Base-by-base conservation (phyloP, 2,113 vertebrate genomes). In the Potamarius usumacintae region DNA sequence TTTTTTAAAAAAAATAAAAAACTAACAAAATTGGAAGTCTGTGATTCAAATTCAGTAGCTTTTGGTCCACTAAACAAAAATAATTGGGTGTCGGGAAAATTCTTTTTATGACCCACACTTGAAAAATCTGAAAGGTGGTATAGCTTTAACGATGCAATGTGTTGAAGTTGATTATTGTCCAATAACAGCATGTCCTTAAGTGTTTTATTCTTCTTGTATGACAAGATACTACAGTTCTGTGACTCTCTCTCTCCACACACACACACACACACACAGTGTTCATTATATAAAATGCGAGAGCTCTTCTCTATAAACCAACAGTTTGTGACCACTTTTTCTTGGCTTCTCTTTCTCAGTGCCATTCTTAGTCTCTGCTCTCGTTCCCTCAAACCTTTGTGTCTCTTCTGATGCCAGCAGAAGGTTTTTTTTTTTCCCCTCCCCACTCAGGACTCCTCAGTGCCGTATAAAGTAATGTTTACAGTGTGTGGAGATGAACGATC, bases 401-500 rank as follows among this genome's bases (percentile, higher is more conserved):
- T 90, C 25, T 71, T 76, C 55, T 69, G 57, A 74, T 84, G 81
- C 84, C 85, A 92, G 87, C 79, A 77, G 87, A 86, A 88, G 90
- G 90, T 90, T 69, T 48, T 8, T 65, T 6, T 6, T 63, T n/a
- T 86, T 67, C 89, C 85, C 53, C 53, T 81, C 76, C 85, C 86
- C 86, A 74, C 82, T 93, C 90, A 88, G 90, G 92, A 89, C 89
- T 89, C 92, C 92, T 92, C 89, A 92, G 90, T 87, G 85, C 93
- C 92, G 71, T 94, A 93, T 93, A 95, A 94, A 94, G 93, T 91
- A 89, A 94, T 94, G 93, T 95, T 94, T 93, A 93, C 90, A 92
- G 86, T 83, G 63, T 69, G 84, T 84, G 76, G 78, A 72, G 85
- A 65, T 55, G 67, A 87, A 82, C 84, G 88, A 91, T 92, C 91